Base-by-base conservation (phyloP, 2,888 invertebrate genomes). In the Drosophila infuscata region DNA sequence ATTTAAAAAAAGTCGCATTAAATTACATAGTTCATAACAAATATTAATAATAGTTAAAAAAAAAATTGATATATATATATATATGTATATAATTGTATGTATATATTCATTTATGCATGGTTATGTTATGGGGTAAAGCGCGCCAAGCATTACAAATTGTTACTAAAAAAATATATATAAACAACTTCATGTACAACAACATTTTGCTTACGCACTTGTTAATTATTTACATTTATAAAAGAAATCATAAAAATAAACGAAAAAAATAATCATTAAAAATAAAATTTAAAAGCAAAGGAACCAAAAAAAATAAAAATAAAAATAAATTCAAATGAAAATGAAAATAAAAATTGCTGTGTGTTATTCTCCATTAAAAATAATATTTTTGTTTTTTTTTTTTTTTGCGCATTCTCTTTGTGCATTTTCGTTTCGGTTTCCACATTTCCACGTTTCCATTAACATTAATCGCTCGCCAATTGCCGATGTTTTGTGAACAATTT, bases 11-110 rank as follows among this genome's bases (percentile, higher is more conserved):
- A 81, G 51, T 58, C 46, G 54, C 56, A 76, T 76, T 81, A 74
- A 65, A 62, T 76, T 80, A 83, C 68, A 75, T 78, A 67, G 67
- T 82, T 84, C 60, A 83, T 88, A 83, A 88, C 86, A 88, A 87
- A 59, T 60, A 79, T 75, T 81, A 82, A 82, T 70, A 84, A 70
- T 85, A 84, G 68, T 72, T 82, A 59, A 84, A 82, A 80, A 79
- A 73, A 74, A 66, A 52, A 46, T 57, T n/a, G 64, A n/a, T 68
- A 49, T 38, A 59, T 76, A 38, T 43, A 33, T 33, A 48, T 58
- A 20, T 63, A 4, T 53, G 49, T 57, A n/a, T 54, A 29, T 52
- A 53, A 57, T 20, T 51, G 3, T 59, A 12, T n/a, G 1, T 43
- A 17, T 56, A 29, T 57, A 65, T 61, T 29, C 43, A 11, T 64